Base-by-base conservation (phyloP, 1,140 invertebrate genomes). In the Eciton burchellii region DNA sequence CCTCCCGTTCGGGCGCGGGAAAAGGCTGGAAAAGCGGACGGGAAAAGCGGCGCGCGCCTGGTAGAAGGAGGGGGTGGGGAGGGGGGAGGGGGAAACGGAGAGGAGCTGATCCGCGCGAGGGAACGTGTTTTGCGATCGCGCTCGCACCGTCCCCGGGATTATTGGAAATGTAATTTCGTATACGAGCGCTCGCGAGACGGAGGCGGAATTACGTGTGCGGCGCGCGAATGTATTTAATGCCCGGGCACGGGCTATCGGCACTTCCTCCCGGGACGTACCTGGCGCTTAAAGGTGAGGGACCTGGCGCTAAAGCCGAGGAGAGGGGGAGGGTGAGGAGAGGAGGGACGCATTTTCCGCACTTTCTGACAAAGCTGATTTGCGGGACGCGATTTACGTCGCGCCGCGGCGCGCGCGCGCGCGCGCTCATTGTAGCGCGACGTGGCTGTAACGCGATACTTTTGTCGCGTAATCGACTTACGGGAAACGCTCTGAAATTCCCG, bases 151-250 rank as follows among this genome's bases (percentile, higher is more conserved):
- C 82, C 60, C 66, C 41, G 45, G 85, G 73, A 87, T 87, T 87
- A 87, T 87, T 79, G 85, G 85, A 87, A 87, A 87, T 87, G 85
- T 87, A 87, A 87, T 87, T 87, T 85, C 73, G 72, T 62, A 59
- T 62, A 85, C 56, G 65, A 72, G 72, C 84, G 82, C 52, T 65
- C 49, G 49, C 29, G 82, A 45, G 26, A 63, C 41, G 59, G 6
- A 76, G 62, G 66, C 45, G 21, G 73, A 85, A 74, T 85, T 85
- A 85, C 81, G 72, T 68, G 81, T 77, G 63, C 81, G 49, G 63
- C 81, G 49, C 45, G 63, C 49, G 72, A 43, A 63, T 47, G 79
- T 63, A 76, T 85, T 83, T 83, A 83, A 83, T 83, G 74, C 29
- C 63, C 43, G 9, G 41, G 41, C 41, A 2, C 41, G 47, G 57